Evolutionary conservation across 2,797 vertebrate species (phyloP), one percentile per base, ranked within the genome.

Genomic region (Peromyscus aztecus): DNA sequence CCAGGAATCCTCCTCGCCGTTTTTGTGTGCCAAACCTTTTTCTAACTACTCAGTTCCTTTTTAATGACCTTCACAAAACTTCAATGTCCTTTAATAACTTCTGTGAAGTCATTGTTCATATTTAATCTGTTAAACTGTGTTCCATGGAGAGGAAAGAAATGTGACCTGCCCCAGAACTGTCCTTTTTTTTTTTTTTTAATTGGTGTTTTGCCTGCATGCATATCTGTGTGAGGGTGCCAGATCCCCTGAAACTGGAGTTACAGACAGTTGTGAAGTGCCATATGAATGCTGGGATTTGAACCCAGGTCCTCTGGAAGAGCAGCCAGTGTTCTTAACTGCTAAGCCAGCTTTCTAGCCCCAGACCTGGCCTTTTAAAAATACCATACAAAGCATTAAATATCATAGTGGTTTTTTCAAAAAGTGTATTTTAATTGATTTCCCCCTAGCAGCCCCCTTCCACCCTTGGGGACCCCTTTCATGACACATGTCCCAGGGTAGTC

Each of bases 51-150:
- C 14, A 2, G 5, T 61, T 43, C 71, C 75, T 94, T 40, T 78
- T 94, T 40, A 67, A 63, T 49, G 55, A 16, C 29, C 27, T 73
- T n/a, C 40, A 61, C 4, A 46, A n/a, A 89, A 46, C 57, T 61
- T 59, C 6, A 59, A 12, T 61, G 69, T 57, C 76, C 59, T 80
- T 88, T 23, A 46, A 40, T 11, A n/a, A 17, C 46, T 67, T 89
- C 3, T 93, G 49, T 73, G 13, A 61, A 34, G 67, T 83, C 57
- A 31, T 34, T 93, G 59, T 90, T 97, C n/a, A 90, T 94, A 29
- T 94, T 91, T 94, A 65, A 90, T 73, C 59, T 49, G 19, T 61
- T 83, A 91, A 81, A 23, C 21, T 69, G 6, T 90, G 73, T 94
- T 94, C 85, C 29, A 69, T 16, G 40, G 76, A 31, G 46, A 69